Conservation (phyloP, 2,888 invertebrate species). For the Anodontia alba region DNA sequence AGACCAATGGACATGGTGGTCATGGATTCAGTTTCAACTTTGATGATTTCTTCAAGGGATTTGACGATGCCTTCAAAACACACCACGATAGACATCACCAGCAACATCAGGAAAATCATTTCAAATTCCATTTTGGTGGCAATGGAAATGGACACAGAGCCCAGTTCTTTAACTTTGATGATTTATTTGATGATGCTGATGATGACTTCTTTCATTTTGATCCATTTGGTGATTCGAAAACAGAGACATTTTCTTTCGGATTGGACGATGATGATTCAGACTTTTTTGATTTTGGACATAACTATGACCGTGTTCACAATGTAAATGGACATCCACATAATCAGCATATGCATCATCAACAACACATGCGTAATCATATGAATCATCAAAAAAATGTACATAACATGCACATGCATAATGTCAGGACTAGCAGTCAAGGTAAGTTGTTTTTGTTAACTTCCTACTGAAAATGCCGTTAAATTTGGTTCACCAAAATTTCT, state of each 20-base stretch:
- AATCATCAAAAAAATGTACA: constrained; percentile 20
- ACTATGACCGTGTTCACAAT: constrained; percentile 63
- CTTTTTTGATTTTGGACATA: constrained; percentile 54
- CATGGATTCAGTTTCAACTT: constrained; percentile 79
- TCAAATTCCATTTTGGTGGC: constrained; percentile 62
- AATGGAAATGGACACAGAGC: constrained; percentile 61
- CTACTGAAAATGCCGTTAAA: no score
- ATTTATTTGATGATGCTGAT: constrained; percentile 82
- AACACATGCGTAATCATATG: constrained; percentile 49
- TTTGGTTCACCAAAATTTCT: no score
- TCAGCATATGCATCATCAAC: constrained; percentile 44
- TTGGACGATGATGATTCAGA: constrained; percentile 54
- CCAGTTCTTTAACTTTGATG: constrained; percentile 82
- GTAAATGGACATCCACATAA: constrained; percentile 46
- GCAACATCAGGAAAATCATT: constrained; percentile 53
- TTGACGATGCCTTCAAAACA: constrained; percentile 76
- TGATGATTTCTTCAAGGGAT: constrained; percentile 84
- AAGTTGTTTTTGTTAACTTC: not conserved
- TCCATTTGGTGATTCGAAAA: constrained; percentile 78
- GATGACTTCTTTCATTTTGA: constrained; percentile 80
- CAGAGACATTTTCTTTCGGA: constrained; percentile 78
- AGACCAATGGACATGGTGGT: constrained; percentile 66
- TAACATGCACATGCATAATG: constrained; percentile 21
- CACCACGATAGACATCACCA: constrained; percentile 68
- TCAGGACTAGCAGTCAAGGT: constrained; percentile 24